Base-by-base conservation (phyloP, 2,888 invertebrate species). In the Eudemis profundana region DNA sequence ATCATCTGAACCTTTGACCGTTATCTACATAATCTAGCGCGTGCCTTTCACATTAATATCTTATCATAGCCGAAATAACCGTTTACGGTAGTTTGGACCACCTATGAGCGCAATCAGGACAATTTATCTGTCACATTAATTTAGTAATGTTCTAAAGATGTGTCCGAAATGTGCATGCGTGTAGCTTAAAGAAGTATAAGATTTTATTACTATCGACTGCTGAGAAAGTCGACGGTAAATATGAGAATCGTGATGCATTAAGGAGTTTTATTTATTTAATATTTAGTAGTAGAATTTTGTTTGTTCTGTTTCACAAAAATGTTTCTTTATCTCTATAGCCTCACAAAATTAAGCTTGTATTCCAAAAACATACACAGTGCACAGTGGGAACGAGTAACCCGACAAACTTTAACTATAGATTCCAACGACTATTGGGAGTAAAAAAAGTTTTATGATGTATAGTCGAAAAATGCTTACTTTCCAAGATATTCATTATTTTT, bases 81-180 rank as follows among this genome's bases (percentile, higher is more conserved):
- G 68, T 77, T 78, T 79, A 82, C 82, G 81, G 86, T 85, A 85
- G 84, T 85, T 79, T 77, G 74, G 81, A 82, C 81, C 88, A 86
- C 84, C 86, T 86, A 83, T 83, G 82, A 69, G 33, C 53, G 70
- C 68, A 79, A 90, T 90, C 89, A 76, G 19, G 61, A 70, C 78
- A 62, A 80, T 89, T 89, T 78, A 90, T 90, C 90, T 78, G 71
- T 69, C 72, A 76, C 79, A 79, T 80, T 83, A 61, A 68, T 68
- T 62, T 65, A 56, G 47, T 64, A 56, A 65, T 60, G 60, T 53
- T 36, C 21, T 29, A 38, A 47, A 65, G 46, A 53, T 64, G 46
- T 50, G 63, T 53, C 59, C 40, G 5, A 27, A 53, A 53, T 15
- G 56, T 46, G 40, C 65, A 65, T 47, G 53, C 65, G 60, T 65